These are phyloP conservation scores for Gobionotothen gibberifrons DNA, from an alignment of 2,797 vertebrate species.

Conservation along the genomic window DNA sequence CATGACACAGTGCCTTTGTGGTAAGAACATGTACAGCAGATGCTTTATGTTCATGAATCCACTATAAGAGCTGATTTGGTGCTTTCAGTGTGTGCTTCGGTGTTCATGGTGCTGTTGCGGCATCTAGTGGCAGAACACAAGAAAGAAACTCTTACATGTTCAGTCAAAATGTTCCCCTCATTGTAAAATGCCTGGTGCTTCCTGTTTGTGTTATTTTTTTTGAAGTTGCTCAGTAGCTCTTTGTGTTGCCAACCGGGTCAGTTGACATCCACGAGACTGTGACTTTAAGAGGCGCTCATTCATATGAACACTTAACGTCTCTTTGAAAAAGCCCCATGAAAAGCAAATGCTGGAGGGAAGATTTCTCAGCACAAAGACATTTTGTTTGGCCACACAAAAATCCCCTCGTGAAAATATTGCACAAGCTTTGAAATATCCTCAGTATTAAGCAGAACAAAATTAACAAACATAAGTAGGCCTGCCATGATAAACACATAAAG, in stretches of 20 bases:
- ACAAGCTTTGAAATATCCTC: background rate
- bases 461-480: background rate
- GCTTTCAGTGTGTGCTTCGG: background rate
- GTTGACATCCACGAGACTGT: constrained; percentile 57
- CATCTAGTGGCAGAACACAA: constrained; percentile 60
- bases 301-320: constrained; percentile 46
- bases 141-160: background rate
- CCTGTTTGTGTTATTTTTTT: background rate
- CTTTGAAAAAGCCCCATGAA: constrained; percentile 54
- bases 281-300: constrained; percentile 41
- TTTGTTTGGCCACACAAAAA: constrained; percentile 8
- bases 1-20: constrained; percentile 2
- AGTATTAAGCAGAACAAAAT: background rate
- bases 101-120: constrained; percentile 24
- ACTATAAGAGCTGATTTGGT: constrained; percentile 1
- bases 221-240: constrained; percentile 17
- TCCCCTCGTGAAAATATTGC: background rate
- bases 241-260: constrained; percentile 35
- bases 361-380: constrained; percentile 18
- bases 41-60: constrained; percentile 16
- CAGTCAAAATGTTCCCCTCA: background rate
- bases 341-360: constrained; percentile 42
- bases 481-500: too few relatives aligned
- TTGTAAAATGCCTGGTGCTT: background rate
- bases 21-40: constrained; percentile 21